Evolutionary conservation across 2,888 invertebrate species (phyloP).

Genomic region (Pterostichus madidus): DNA sequence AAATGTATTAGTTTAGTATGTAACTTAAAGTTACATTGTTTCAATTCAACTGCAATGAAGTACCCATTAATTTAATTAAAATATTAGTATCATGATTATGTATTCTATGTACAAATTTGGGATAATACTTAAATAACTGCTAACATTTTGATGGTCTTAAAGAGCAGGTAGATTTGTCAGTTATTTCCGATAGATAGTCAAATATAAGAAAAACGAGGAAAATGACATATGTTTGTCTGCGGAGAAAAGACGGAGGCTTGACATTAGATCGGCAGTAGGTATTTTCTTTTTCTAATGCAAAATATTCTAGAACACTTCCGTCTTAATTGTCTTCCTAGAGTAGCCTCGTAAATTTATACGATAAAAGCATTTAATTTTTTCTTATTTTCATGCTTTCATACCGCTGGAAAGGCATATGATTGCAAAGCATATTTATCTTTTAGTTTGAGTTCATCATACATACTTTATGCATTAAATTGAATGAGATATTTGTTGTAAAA

Average conservation of each 20-base stretch:
- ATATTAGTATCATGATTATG: too few relatives aligned
- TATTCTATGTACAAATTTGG: too few relatives aligned
- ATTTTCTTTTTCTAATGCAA: conserved; percentile 35
- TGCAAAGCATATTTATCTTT: too few relatives aligned
- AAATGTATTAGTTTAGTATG: too few relatives aligned
- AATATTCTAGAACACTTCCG: conserved; percentile 25
- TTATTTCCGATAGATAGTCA: conserved; percentile 21
- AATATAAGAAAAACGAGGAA: conserved; percentile 33
- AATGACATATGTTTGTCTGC: background rate
- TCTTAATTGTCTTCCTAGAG: conserved; percentile 17
- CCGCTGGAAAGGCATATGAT: background rate
- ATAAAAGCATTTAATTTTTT: conserved; percentile 52
- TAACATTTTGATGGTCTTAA: background rate
- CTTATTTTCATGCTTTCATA: conserved; percentile 17
- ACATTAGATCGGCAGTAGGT: background rate
- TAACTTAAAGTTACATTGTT: too few relatives aligned
- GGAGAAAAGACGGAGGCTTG: background rate
- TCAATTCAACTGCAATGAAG: too few relatives aligned
- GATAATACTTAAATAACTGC: background rate
- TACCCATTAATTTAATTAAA: too few relatives aligned
- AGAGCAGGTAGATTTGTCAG: background rate
- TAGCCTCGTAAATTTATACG: conserved; percentile 50
- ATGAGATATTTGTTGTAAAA: too few relatives aligned
- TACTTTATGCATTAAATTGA: too few relatives aligned
- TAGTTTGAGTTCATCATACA: too few relatives aligned